Evolutionary conservation across 2,888 invertebrate genomes (phyloP), one percentile per base, ranked within the genome.

Genomic region (Tachina grossa): DNA sequence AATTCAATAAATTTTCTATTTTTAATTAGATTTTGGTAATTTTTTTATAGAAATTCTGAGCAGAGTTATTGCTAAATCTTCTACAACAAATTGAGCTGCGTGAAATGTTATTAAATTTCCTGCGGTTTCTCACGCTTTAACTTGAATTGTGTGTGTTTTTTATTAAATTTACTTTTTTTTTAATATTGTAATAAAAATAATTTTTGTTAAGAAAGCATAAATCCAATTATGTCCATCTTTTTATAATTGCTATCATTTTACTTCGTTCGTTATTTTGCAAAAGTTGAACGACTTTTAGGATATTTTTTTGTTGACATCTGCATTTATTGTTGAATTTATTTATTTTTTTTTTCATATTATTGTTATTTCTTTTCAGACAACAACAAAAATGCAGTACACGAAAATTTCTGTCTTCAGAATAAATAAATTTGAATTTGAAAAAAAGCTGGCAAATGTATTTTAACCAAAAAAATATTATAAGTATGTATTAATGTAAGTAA

Each of bases 251-350:
- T 55, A 47, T n/a, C 43, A 65, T 53, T 69, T 41, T 45, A 9
- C 47, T 82, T 66, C 43, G 11, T 78, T 65, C 65, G 39, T 72
- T 75, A 16, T 65, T 53, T 19, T 45, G 14, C 71, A 51, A 85
- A 79, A 85, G 85, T 85, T 85, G 82, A 85, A 82, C 22, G 85
- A 85, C 85, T 79, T 79, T 82, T 61, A 65, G 22, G 82, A 75
- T 31, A 51, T 65, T 79, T 78, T 79, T 78, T 65, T 82, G 85
- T 85, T 85, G 85, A 85, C 85, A 82, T 82, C 82, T 85, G 85
- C 82, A 79, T 71, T 85, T 85, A 81, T 82, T 76, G 76, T 80
- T 71, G n/a, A 31, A 45, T 31, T 31, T 31, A 45, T 19, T 19
- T 49, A 74, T 72, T 31, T 77, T 63, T 53, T 61, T 63, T n/a